Conservation (phyloP, 2,113 vertebrate species). For the Bombycilla garrulus region DNA sequence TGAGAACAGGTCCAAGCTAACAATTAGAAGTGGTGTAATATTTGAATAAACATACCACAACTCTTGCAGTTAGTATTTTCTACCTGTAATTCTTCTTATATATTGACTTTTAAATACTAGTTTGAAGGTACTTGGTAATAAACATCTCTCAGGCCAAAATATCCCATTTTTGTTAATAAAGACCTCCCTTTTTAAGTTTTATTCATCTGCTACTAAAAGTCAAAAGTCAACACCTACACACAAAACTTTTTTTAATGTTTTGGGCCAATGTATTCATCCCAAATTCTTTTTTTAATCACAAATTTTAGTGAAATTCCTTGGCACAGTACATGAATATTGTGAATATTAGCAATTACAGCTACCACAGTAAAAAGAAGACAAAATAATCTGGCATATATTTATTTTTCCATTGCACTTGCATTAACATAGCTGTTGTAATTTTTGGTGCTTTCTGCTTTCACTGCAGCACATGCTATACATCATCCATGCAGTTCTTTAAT, state of each 20-base stretch:
- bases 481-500: neutral
- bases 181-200: neutral
- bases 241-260: neutral
- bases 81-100: neutral
- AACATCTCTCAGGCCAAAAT: neutral
- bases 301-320: neutral
- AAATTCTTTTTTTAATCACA: neutral
- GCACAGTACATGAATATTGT: neutral
- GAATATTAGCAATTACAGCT: neutral
- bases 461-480: neutral
- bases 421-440: neutral
- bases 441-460: neutral
- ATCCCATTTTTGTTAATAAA: neutral
- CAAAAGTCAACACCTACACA: neutral
- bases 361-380: neutral
- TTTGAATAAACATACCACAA: neutral
- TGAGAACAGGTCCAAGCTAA: neutral
- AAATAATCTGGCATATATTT: neutral
- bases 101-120: neutral
- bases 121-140: neutral
- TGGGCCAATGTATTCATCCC: neutral
- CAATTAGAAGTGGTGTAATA: fast-evolving
- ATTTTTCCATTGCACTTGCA: neutral
- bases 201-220: neutral
- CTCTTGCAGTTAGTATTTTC: neutral